Base-by-base conservation (phyloP, 2,113 vertebrate species). In the Podarcis raffonei region DNA sequence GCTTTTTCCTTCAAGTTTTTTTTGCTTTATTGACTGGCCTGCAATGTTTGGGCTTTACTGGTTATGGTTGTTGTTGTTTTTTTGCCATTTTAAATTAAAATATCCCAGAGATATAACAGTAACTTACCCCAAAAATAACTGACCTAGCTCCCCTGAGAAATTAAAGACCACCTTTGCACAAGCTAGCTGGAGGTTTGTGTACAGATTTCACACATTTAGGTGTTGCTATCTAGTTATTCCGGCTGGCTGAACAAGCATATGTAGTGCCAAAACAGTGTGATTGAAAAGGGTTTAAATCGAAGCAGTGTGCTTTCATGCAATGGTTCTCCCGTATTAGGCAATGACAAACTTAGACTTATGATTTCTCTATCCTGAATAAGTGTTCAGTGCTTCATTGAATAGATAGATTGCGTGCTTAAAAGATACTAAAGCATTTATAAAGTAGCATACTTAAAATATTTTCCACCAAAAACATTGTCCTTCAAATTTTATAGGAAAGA, bases 401-500 rank as follows among this genome's bases (percentile, higher is more conserved):
- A 42, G 53, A 71, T 48, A 18, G 16, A 57, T 3, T 84, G 18
- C 6, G 2, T 48, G 6, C 4, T 48, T 48, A 15, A 2, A 16
- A 18, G 11, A 68, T 11, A 3, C 27, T 68, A 48, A n/a, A 35
- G 22, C 12, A 27, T 59, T 75, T 27, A 27, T 48, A n/a, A 39
- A n/a, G 59, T 90, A 42, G 87, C 6, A 76, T 74, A 39, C 62
- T 91, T 59, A 85, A 91, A 90, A 88, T 9, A 27, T 8, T 25
- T 76, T 77, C 3, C 25, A 48, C n/a, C 86, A 91, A 89, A 90
- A 4, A 16, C 30, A 72, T 91, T 79, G 92, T 84, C 59, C 90
- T 90, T 92, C 77, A 81, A 89, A 78, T 89, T 92, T 22, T 53
- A 84, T 92, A 97, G 97, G 95, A 91, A 97, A 95, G 90, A 96